A percentile compares a stretch with the other conserved stretches of the same genome.
phyloP scores from a whole-genome alignment of 2,888 invertebrate genomes.

The Synergus umbraculus region DNA sequence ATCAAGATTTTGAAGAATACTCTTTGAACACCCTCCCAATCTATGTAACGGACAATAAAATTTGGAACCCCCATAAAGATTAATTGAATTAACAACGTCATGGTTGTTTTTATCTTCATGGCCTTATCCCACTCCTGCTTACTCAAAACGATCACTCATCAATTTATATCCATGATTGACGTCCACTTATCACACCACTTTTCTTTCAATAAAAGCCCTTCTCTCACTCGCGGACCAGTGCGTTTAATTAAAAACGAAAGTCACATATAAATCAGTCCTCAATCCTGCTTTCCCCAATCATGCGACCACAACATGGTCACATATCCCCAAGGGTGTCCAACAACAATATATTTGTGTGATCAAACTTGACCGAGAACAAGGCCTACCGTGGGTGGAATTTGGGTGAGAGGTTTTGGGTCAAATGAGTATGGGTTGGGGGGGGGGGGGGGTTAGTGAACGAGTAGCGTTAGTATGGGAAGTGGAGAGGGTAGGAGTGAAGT shows the following conservation, averaged over 20 bases:
- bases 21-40: too few species aligned
- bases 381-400: constrained; percentile 29
- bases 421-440: not conserved
- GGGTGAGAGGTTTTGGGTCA: constrained; percentile 13
- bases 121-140: too few species aligned
- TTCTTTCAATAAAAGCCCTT: not conserved
- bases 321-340: constrained; percentile 15
- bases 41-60: too few species aligned
- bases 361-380: constrained; percentile 48
- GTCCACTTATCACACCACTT: not conserved
- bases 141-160: not conserved
- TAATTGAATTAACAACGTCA: too few species aligned
- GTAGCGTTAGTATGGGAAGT: constrained; percentile 40
- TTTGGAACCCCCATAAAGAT: too few species aligned
- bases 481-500: constrained; percentile 7
- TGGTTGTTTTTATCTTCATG: too few species aligned
- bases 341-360: constrained; percentile 52
- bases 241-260: constrained; percentile 9
- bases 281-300: not conserved
- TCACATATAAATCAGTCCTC: constrained; percentile 11
- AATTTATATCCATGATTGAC: not conserved
- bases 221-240: not conserved
- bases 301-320: not conserved
- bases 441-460: constrained; percentile 58
- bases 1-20: too few species aligned